phyloP scores from a whole-genome alignment of 1,140 invertebrate genomes.

The Apis cerana region DNA sequence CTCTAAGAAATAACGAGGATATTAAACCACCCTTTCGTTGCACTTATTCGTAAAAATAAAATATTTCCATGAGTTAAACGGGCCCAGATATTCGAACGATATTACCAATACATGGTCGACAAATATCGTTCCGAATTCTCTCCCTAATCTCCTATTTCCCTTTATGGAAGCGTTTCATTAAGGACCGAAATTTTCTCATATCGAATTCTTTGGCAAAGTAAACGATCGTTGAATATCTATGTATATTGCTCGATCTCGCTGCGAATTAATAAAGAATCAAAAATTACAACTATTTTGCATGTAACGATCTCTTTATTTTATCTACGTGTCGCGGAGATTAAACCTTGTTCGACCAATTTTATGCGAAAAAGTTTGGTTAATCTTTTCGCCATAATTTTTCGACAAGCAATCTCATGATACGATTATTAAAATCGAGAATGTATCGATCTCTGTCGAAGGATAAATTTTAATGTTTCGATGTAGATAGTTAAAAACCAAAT shows the following conservation, averaged over 20 bases:
- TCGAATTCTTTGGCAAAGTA: background rate
- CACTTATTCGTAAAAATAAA: too few relatives aligned
- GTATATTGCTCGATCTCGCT: background rate
- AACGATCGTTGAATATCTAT: slow-evolving; percentile 23
- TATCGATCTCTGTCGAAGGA: too few relatives aligned
- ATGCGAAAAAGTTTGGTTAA: background rate
- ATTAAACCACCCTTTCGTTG: too few relatives aligned
- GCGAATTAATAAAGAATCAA: slow-evolving; percentile 23
- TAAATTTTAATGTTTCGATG: too few relatives aligned
- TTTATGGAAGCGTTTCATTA: background rate
- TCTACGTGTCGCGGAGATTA: background rate
- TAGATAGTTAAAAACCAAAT: too few relatives aligned
- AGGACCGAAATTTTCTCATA: background rate
- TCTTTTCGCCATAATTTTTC: background rate
- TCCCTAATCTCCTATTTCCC: background rate
- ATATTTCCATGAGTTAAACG: too few relatives aligned
- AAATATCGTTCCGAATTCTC: slow-evolving; percentile 3
- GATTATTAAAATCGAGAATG: too few relatives aligned
- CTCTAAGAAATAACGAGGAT: too few relatives aligned
- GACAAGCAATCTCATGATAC: too few relatives aligned
- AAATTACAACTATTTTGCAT: slow-evolving; percentile 22
- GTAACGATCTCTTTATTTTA: slow-evolving; percentile 35
- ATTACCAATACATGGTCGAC: background rate
- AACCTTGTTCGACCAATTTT: background rate
- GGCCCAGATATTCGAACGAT: background rate